Evolutionary conservation across 2,888 invertebrate genomes (phyloP), one percentile per base, ranked within the genome.

Genomic region (Tachina grossa): DNA sequence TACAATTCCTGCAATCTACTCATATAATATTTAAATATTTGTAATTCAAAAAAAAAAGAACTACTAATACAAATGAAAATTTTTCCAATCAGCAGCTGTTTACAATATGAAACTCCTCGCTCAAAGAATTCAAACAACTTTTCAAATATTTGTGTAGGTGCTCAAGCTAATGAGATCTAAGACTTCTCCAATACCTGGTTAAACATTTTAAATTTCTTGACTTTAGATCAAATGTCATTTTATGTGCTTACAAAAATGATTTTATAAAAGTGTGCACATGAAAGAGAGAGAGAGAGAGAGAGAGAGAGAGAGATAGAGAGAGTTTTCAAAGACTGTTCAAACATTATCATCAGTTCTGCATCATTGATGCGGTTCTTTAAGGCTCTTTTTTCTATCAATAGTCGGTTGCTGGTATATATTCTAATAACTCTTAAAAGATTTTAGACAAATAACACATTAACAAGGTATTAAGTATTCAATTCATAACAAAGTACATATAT

Each of bases 81-180:
- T 74, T 43, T 39, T 11, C 9, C 59, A 31, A 51, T 66, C 43
- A 53, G 81, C 81, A 74, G 81, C 68, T 81, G 81, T 43, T 47
- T 43, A 9, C n/a, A 47, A 80, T 57, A 80, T 57, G 49, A 55
- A 59, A 80, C 31, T 59, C 57, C 80, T 79, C 47, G 49, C n/a
- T 2, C 2, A 10, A 19, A 16, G 13, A 47, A 39, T 14, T 47
- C 11, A 16, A 19, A n/a, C 16, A 39, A 14, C 43, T 78, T 65
- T 65, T 41, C 75, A 85, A 85, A 85, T 85, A 85, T 85, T 85
- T 85, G 83, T 49, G 66, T 83, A 85, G 85, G 83, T 85, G 85
- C 76, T 79, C 10, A 41, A 55, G 75, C 57, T 75, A 74, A 61
- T 51, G 53, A 51, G 71, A 68, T 69, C 74, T 78, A 53, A 74